A percentile compares a stretch with the other conserved stretches of the same genome.
phyloP scores from a whole-genome alignment of 2,113 vertebrate species.

The Ailurus styani region DNA sequence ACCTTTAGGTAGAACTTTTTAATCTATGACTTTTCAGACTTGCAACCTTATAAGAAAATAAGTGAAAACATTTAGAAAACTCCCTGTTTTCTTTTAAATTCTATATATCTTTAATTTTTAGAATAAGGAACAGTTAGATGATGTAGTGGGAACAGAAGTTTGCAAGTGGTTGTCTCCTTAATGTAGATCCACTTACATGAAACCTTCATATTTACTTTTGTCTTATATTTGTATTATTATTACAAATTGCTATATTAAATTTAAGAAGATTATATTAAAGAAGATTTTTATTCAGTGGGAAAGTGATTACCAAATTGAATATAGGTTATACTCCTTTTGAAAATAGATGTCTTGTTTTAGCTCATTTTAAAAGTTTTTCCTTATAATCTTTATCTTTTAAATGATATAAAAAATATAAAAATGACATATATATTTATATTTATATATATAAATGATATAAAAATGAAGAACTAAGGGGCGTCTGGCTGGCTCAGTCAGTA shows the following conservation, averaged over 20 bases:
- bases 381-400: neutral
- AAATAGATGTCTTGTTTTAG: neutral
- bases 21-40: neutral
- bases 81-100: neutral
- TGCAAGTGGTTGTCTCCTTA: neutral
- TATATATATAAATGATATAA: neutral
- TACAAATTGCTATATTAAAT: neutral
- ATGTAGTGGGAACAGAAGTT: neutral
- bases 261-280: neutral
- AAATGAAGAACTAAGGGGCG: neutral
- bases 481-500: neutral
- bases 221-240: neutral
- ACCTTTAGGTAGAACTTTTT: neutral
- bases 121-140: neutral
- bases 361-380: neutral
- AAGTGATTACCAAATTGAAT: constrained; percentile 7
- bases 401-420: neutral
- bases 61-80: neutral
- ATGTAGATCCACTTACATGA: neutral
- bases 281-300: neutral
- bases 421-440: too few relatives aligned
- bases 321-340: constrained; percentile 26
- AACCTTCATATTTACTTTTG: neutral
- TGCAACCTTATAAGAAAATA: neutral
- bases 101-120: neutral